Conservation (phyloP, 2,888 invertebrate genomes). For the Melinaea marsaeus region DNA sequence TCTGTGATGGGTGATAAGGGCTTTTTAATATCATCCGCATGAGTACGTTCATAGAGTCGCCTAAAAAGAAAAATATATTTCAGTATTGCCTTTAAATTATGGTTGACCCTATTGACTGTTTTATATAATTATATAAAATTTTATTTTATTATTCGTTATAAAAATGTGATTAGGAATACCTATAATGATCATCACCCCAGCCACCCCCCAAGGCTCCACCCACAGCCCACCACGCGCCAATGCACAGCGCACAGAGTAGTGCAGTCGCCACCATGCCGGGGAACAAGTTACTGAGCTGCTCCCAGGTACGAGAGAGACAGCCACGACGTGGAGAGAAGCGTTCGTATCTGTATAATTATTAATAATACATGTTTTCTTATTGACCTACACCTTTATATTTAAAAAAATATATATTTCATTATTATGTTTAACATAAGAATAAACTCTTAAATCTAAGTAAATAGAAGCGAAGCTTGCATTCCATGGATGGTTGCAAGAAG, state of each 20-base stretch:
- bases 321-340: conserved; percentile 58
- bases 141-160: too few relatives aligned
- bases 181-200: conserved; percentile 72
- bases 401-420: too few relatives aligned
- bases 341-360: conserved; percentile 51
- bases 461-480: too few relatives aligned
- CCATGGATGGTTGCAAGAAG: too few relatives aligned
- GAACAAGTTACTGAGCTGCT: conserved; percentile 48
- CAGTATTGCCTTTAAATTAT: background rate
- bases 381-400: background rate
- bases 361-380: conserved; percentile 7
- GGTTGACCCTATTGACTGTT: background rate
- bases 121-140: too few relatives aligned
- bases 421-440: too few relatives aligned
- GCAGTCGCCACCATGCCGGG: conserved; percentile 57
- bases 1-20: conserved; percentile 59
- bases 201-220: conserved; percentile 63
- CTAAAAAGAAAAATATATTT: conserved; percentile 39
- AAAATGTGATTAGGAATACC: conserved; percentile 35
- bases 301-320: conserved; percentile 49
- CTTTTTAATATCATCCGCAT: conserved; percentile 64
- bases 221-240: conserved; percentile 68
- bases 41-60: conserved; percentile 67
- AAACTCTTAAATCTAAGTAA: too few relatives aligned
- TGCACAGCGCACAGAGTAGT: conserved; percentile 57